Conservation (phyloP, 2,113 vertebrate genomes). For the Hymenochirus boettgeri region DNA sequence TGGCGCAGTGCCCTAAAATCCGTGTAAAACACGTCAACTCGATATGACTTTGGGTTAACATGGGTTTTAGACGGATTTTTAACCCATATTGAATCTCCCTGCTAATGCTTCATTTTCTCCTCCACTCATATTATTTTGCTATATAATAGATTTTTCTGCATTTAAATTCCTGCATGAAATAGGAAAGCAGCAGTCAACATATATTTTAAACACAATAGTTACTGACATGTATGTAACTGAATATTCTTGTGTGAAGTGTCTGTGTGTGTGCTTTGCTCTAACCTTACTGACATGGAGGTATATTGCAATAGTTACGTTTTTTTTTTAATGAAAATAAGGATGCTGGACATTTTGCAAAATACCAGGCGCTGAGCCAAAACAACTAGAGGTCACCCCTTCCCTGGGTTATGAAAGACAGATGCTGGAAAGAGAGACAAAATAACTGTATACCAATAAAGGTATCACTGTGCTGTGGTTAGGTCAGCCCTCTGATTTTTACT, state of each 20-base stretch:
- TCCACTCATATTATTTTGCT: no score
- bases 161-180: no score
- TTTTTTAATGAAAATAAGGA: constrained; percentile 11
- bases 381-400: constrained; percentile 19
- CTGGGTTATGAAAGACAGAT: constrained; percentile 23
- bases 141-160: no score
- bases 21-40: no score
- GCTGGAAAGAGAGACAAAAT: constrained; percentile 2
- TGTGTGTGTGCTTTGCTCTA: background rate
- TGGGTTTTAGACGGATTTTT: no score
- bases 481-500: background rate
- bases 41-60: no score
- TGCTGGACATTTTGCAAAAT: constrained; percentile 13
- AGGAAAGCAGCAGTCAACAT: no score
- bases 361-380: constrained; percentile 20
- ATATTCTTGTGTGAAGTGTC: background rate
- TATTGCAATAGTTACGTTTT: constrained; percentile 12
- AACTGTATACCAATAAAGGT: constrained; percentile 19
- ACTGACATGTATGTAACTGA: background rate
- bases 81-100: no score
- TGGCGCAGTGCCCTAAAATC: no score
- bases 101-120: no score
- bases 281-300: constrained; percentile 10
- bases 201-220: background rate
- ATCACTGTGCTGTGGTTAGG: constrained; percentile 11